These are phyloP conservation scores for Plotosus lineatus DNA, from an alignment of 2,113 vertebrate species.

Conservation along the genomic window DNA sequence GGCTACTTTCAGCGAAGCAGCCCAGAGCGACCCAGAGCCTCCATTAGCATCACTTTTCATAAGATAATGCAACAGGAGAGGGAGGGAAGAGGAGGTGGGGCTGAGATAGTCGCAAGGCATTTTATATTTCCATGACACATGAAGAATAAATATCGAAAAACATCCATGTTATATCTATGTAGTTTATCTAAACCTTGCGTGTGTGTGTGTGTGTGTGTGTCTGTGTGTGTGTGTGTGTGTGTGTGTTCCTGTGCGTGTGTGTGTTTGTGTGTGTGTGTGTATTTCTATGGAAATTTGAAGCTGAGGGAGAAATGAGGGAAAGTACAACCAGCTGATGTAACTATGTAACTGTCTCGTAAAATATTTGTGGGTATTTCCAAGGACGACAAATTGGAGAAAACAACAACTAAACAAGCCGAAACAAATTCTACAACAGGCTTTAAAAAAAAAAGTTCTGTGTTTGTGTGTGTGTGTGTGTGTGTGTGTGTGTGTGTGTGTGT, in stretches of 20 bases:
- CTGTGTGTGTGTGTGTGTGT: background rate
- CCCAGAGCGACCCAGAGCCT: background rate
- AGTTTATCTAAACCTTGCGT: too few species aligned
- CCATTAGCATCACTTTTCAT: conserved; percentile 38
- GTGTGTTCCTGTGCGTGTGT: background rate
- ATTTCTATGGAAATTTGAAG: background rate
- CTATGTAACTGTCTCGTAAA: conserved; percentile 48
- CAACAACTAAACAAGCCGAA: background rate
- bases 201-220: too few species aligned
- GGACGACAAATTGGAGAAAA: background rate
- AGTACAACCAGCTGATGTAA: conserved; percentile 47
- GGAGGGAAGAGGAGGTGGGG: background rate
- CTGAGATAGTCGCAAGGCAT: conserved; percentile 21
- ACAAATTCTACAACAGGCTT: background rate
- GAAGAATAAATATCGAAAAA: background rate
- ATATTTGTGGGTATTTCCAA: conserved; percentile 46
- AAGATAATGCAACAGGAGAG: conserved; percentile 30
- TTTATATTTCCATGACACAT: background rate
- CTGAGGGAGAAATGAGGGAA: conserved; percentile 27
- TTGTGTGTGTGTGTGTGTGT: too few species aligned
- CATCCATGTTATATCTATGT: too few species aligned
- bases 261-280: too few species aligned
- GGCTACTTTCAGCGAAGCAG: background rate
- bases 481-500: too few species aligned
- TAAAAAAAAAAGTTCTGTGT: background rate